These are phyloP conservation scores for Chrysoperla carnea DNA, from an alignment of 1,140 invertebrate genomes.

Conservation along the genomic window DNA sequence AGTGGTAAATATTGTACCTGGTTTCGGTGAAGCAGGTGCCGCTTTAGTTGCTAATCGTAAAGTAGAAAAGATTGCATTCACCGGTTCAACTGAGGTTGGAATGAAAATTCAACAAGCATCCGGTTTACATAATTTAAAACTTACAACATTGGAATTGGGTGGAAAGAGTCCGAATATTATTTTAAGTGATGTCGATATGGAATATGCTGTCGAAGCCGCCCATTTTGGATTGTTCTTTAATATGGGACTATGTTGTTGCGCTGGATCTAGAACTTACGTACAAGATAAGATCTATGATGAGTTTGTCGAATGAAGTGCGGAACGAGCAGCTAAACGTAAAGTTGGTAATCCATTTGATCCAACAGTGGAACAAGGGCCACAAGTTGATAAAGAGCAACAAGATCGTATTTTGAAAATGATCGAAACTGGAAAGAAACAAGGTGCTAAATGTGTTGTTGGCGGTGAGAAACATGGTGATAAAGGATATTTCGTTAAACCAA, in stretches of 20 bases:
- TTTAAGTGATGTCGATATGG: slow-evolving; percentile 65
- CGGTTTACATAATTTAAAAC: slow-evolving; percentile 68
- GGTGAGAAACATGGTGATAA: slow-evolving; percentile 50
- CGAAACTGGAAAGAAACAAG: slow-evolving; percentile 70
- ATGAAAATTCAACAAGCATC: slow-evolving; percentile 69
- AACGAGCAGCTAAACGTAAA: slow-evolving; percentile 57
- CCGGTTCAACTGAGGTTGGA: slow-evolving; percentile 81
- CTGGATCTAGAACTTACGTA: slow-evolving; percentile 75
- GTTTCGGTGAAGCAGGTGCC: slow-evolving; percentile 72
- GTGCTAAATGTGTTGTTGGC: slow-evolving; percentile 70
- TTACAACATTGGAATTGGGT: slow-evolving; percentile 82
- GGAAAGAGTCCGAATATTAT: slow-evolving; percentile 93
- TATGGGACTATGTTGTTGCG: slow-evolving; percentile 47
- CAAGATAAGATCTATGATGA: slow-evolving; percentile 91
- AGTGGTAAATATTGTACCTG: slow-evolving; percentile 80
- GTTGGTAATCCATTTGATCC: slow-evolving; percentile 84
- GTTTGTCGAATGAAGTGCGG: slow-evolving; percentile 77
- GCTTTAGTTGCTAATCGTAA: slow-evolving; percentile 56
- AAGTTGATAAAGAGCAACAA: slow-evolving; percentile 79
- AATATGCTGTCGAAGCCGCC: slow-evolving; percentile 59
- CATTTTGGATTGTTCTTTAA: slow-evolving; percentile 78
- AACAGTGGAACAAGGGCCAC: slow-evolving; percentile 76
- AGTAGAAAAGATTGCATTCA: slow-evolving; percentile 55
- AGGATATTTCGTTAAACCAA: slow-evolving; percentile 89
- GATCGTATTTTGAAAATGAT: slow-evolving; percentile 74